Conservation (phyloP, 1,140 invertebrate genomes). For the Pogonus chalceus region DNA sequence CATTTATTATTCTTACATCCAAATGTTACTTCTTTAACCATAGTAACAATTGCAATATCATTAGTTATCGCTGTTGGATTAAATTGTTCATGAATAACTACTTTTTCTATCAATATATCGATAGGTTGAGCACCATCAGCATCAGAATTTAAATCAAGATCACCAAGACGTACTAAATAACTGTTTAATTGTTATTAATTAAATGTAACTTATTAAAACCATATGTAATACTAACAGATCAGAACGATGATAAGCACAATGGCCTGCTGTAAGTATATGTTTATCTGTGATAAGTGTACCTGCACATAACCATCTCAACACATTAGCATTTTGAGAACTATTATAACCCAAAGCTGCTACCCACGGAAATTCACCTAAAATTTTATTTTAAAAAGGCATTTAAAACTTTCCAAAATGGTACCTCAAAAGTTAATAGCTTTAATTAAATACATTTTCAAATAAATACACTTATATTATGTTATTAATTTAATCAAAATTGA, state of each 20-base stretch:
- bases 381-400: too few relatives aligned
- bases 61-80: slow-evolving; percentile 50
- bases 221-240: slow-evolving; percentile 39
- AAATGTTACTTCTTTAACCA: slow-evolving; percentile 45
- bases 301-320: slow-evolving; percentile 59
- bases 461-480: too few relatives aligned
- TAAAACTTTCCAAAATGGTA: too few relatives aligned
- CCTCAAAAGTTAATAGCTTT: too few relatives aligned
- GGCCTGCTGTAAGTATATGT: slow-evolving; percentile 73
- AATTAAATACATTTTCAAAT: too few relatives aligned
- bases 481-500: too few relatives aligned
- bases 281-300: slow-evolving; percentile 62
- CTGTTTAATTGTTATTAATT: slow-evolving; percentile 29
- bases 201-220: slow-evolving; percentile 3
- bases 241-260: slow-evolving; percentile 57
- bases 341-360: slow-evolving; percentile 56
- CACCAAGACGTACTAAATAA: slow-evolving; percentile 56
- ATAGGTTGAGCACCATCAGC: slow-evolving; percentile 51
- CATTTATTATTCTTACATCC: slow-evolving; percentile 50
- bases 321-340: slow-evolving; percentile 34
- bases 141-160: slow-evolving; percentile 52
- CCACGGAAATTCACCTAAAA: slow-evolving; percentile 60
- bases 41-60: slow-evolving; percentile 64
- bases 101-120: slow-evolving; percentile 48
- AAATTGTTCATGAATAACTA: slow-evolving; percentile 56